Evolutionary conservation across 2,113 vertebrate genomes (phyloP).

Genomic region (Eira barbara): DNA sequence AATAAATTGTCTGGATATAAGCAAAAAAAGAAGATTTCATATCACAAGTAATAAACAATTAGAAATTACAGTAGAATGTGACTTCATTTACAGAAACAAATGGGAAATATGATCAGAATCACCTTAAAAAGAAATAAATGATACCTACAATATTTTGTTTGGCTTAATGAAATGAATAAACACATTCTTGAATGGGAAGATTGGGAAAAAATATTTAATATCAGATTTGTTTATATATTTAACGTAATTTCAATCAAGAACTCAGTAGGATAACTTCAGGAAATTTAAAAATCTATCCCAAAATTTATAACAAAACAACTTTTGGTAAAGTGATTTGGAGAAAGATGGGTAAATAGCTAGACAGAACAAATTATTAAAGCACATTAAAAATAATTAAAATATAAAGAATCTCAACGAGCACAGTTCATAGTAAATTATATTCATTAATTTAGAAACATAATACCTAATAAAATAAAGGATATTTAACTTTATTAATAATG

Average conservation of each 20-base stretch:
- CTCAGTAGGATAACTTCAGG: background rate
- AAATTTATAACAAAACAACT: background rate
- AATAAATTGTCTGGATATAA: background rate
- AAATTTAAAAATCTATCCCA: constrained; percentile 25
- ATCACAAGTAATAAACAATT: background rate
- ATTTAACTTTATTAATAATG: constrained; percentile 19
- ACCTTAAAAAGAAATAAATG: background rate
- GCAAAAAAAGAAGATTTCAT: background rate
- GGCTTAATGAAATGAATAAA: background rate
- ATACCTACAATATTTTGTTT: background rate
- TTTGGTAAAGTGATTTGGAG: background rate
- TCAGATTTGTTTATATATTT: background rate
- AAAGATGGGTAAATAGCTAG: background rate
- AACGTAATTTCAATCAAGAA: constrained; percentile 6
- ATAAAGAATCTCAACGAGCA: background rate
- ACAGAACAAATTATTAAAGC: background rate
- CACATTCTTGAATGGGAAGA: background rate
- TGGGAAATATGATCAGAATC: background rate
- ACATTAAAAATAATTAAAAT: constrained; percentile 3
- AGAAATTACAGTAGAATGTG: background rate
- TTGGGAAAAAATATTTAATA: background rate
- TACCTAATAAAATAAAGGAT: background rate
- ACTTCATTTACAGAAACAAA: background rate
- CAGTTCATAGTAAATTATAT: background rate
- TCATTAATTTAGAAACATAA: background rate